phyloP scores from a whole-genome alignment of 1,140 invertebrate species.

The Drosophila tsacasi region DNA sequence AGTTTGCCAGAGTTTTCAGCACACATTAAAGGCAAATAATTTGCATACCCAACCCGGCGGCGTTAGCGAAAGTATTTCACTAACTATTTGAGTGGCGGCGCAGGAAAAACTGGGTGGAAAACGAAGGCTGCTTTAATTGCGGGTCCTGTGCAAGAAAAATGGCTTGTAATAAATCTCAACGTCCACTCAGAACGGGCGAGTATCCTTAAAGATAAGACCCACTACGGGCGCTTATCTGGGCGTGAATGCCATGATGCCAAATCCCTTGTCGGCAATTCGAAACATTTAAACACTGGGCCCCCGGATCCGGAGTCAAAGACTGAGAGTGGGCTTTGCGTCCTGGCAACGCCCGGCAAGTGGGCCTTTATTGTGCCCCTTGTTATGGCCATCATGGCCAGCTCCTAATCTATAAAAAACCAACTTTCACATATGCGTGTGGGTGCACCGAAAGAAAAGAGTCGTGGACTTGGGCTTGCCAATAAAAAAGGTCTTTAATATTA shows the following conservation, averaged over 20 bases:
- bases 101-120: constrained; percentile 29
- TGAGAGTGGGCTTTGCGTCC: constrained; percentile 37
- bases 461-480: not conserved
- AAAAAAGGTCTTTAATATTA: no score
- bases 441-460: constrained; percentile 5
- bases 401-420: constrained; percentile 77
- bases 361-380: constrained; percentile 63
- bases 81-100: constrained; percentile 32
- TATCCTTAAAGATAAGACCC: constrained; percentile 74
- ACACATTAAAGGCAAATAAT: constrained; percentile 75
- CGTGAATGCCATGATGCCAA: constrained; percentile 74
- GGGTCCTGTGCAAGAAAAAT: constrained; percentile 38
- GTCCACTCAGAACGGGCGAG: constrained; percentile 38
- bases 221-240: constrained; percentile 77
- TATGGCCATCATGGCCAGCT: constrained; percentile 69
- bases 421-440: constrained; percentile 33
- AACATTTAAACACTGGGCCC: constrained; percentile 74
- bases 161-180: constrained; percentile 55
- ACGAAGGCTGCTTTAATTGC: constrained; percentile 64
- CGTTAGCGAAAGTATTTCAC: constrained; percentile 38
- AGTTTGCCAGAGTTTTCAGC: constrained; percentile 55
- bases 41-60: constrained; percentile 68
- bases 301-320: constrained; percentile 20
- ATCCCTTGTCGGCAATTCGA: constrained; percentile 82
- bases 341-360: constrained; percentile 33